Conservation (phyloP, 2,113 vertebrate genomes). For the Megalops atlanticus region DNA sequence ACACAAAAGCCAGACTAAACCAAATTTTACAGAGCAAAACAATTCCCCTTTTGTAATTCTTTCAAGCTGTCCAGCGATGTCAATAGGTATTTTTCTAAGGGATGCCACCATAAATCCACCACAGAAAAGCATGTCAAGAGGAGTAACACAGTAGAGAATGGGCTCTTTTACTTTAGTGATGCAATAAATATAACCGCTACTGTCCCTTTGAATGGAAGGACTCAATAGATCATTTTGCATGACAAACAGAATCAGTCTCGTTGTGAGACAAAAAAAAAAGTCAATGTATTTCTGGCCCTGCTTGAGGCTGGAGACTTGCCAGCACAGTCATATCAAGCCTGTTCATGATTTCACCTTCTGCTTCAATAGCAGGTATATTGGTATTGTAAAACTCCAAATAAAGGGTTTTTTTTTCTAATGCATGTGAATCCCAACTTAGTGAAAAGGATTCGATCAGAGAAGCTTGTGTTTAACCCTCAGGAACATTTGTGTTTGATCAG, state of each 20-base stretch:
- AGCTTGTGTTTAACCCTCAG: background rate
- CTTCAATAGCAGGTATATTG: background rate
- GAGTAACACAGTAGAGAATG: background rate
- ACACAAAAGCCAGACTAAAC: background rate
- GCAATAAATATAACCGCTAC: background rate
- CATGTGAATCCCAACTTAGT: background rate
- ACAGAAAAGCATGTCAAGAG: background rate
- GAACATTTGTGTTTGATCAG: background rate
- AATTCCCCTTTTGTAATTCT: background rate
- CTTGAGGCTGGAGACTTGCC: no score
- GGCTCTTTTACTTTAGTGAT: background rate
- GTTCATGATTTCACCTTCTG: background rate
- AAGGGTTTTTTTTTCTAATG: background rate
- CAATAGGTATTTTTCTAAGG: background rate
- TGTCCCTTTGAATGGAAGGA: background rate
- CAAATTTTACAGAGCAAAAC: background rate
- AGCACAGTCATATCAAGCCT: no score
- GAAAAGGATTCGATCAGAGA: background rate
- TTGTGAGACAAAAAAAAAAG: no score
- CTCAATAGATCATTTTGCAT: background rate
- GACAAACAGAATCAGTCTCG: background rate
- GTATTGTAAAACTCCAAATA: background rate
- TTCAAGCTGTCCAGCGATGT: background rate
- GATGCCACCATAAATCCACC: background rate
- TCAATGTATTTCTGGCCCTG: no score